Percentiles rank a stretch among this genome's conserved stretches.
Conservation (phyloP, 2,888 invertebrate genomes). For the Hypselothyrea guttata region DNA sequence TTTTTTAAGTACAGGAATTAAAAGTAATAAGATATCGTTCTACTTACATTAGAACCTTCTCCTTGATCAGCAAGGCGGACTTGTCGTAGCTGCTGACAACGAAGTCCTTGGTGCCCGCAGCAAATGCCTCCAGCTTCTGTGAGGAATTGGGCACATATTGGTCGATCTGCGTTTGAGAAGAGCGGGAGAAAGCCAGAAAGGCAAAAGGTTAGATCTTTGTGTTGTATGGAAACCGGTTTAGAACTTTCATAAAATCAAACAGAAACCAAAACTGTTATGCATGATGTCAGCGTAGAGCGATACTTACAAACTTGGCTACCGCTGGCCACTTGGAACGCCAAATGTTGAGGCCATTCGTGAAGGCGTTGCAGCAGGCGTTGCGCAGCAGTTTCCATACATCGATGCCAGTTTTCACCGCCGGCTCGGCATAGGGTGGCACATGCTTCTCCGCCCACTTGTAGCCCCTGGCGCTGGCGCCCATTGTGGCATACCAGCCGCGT, state of each 20-base stretch:
- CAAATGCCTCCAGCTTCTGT: conserved; percentile 84
- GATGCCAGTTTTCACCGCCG: conserved; percentile 85
- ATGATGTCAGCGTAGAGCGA: conserved; percentile 33
- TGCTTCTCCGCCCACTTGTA: conserved; percentile 87
- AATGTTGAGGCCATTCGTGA: conserved; percentile 83
- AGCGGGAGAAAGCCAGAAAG: neutral
- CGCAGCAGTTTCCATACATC: conserved; percentile 84
- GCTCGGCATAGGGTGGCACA: conserved; percentile 87
- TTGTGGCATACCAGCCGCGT: conserved; percentile 85
- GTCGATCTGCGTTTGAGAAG: conserved; percentile 84
- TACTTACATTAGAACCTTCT: conserved; percentile 91
- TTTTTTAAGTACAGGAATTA: too few species aligned
- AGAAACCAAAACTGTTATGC: conserved; percentile 5
- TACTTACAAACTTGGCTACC: conserved; percentile 84
- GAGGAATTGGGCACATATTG: conserved; percentile 88
- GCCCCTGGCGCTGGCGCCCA: conserved; percentile 85
- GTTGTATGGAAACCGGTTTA: conserved; percentile 38
- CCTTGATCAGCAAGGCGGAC: conserved; percentile 86
- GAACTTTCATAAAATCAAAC: conserved; percentile 17
- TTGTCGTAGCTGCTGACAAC: conserved; percentile 84
- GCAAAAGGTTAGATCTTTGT: conserved; percentile 10
- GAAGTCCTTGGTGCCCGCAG: conserved; percentile 82
- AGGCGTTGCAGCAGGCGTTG: conserved; percentile 83
- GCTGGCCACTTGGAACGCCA: conserved; percentile 84
- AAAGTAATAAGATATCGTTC: too few species aligned